Conservation (phyloP, 2,113 vertebrate species). For the Cygnus atratus region DNA sequence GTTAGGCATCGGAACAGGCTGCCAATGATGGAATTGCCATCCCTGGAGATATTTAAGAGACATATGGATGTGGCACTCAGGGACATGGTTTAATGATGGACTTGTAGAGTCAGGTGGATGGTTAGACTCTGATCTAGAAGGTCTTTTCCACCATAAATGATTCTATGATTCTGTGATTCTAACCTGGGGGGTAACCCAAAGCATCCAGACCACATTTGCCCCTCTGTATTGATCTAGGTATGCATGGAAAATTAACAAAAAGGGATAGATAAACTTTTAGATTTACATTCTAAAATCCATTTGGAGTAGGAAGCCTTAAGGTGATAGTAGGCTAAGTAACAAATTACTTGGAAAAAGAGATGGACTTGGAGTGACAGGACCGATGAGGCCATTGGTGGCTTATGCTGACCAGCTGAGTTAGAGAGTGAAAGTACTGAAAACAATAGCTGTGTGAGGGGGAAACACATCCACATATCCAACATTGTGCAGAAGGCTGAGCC, state of each 20-base stretch:
- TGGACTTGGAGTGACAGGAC: neutral
- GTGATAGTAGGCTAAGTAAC: neutral
- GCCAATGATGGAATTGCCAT: neutral
- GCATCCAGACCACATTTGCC: neutral
- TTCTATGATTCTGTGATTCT: neutral
- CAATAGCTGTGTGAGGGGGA: neutral
- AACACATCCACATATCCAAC: neutral
- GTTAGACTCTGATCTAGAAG: neutral
- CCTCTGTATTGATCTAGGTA: neutral
- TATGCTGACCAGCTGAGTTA: neutral
- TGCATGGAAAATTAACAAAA: neutral
- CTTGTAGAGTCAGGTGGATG: neutral
- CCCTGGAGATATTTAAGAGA: neutral
- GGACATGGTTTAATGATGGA: neutral
- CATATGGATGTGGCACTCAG: neutral
- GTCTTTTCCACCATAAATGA: neutral
- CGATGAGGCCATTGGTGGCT: rapidly evolving
- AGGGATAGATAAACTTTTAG: neutral
- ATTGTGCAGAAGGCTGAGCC: neutral
- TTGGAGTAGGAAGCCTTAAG: neutral
- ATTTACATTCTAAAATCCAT: neutral
- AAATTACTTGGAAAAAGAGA: neutral
- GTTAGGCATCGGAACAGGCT: neutral
- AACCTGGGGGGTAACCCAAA: neutral
- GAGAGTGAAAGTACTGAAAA: neutral